Conservation (phyloP, 2,888 invertebrate species). For the Agonum fuliginosum region DNA sequence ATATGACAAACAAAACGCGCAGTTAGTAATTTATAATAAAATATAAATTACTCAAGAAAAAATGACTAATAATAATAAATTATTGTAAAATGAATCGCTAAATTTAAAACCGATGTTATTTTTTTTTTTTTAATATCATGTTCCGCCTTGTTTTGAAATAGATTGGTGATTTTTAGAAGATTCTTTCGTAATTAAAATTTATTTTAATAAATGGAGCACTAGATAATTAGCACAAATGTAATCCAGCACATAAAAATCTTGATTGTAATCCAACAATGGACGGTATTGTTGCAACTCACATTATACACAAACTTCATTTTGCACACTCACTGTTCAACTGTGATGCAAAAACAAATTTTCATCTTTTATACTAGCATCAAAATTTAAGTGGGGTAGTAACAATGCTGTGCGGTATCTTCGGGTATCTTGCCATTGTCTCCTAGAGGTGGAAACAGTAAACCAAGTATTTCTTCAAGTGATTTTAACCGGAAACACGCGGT, state of each 20-base stretch:
- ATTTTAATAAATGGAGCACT: constrained; percentile 27
- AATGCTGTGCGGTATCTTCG: constrained; percentile 45
- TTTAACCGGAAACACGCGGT: constrained; percentile 46
- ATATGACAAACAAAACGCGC: too few species aligned
- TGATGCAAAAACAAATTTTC: constrained; percentile 59
- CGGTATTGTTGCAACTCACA: constrained; percentile 57
- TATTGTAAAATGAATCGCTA: not conserved
- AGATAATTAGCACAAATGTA: not conserved
- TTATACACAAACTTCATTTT: constrained; percentile 59
- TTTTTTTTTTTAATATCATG: too few species aligned
- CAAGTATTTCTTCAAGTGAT: constrained; percentile 4
- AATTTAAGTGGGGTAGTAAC: constrained; percentile 63
- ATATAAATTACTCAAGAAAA: too few species aligned
- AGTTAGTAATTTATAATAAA: too few species aligned
- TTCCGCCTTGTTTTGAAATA: too few species aligned
- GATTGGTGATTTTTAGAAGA: too few species aligned
- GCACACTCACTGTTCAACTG: constrained; percentile 59
- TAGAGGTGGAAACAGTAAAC: constrained; percentile 28
- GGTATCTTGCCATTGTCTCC: constrained; percentile 55
- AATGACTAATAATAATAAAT: not conserved
- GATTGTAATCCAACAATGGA: constrained; percentile 18
- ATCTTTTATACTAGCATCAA: constrained; percentile 62
- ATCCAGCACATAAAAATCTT: not conserved
- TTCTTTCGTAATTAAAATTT: too few species aligned
- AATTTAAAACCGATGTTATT: not conserved